Percentiles rank a stretch among this genome's conserved stretches.
phyloP scores from a whole-genome alignment of 2,888 invertebrate species.

The Tipula unca region DNA sequence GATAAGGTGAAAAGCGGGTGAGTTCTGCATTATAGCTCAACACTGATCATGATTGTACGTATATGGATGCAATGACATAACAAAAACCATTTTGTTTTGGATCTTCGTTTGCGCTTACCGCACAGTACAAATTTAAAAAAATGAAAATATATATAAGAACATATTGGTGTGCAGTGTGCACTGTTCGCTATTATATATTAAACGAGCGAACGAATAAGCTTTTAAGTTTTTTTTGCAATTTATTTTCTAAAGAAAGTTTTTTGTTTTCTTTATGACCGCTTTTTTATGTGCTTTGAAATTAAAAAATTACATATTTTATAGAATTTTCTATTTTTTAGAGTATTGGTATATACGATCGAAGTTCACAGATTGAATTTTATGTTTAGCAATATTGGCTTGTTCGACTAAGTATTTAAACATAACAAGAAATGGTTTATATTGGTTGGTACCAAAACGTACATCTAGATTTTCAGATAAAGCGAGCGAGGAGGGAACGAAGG shows the following conservation, averaged over 20 bases:
- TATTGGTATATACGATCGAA: not conserved
- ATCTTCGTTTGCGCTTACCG: no score
- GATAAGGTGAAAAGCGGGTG: no score
- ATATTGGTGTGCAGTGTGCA: not conserved
- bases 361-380: slow-evolving; percentile 14
- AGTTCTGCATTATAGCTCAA: no score
- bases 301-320: not conserved
- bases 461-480: no score
- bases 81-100: no score
- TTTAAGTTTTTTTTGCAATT: not conserved
- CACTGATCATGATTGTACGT: no score
- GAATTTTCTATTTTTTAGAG: no score
- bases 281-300: not conserved
- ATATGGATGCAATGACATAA: no score
- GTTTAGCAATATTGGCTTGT: not conserved
- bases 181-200: no score
- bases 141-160: no score
- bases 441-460: not conserved
- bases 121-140: no score
- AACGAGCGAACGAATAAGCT: not conserved
- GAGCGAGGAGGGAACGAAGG: not conserved
- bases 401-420: not conserved
- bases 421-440: not conserved
- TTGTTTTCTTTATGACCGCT: not conserved
- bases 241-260: not conserved